These are phyloP conservation scores for Calyptommatus sinebrachiatus DNA, from an alignment of 2,113 vertebrate species.

Conservation along the genomic window DNA sequence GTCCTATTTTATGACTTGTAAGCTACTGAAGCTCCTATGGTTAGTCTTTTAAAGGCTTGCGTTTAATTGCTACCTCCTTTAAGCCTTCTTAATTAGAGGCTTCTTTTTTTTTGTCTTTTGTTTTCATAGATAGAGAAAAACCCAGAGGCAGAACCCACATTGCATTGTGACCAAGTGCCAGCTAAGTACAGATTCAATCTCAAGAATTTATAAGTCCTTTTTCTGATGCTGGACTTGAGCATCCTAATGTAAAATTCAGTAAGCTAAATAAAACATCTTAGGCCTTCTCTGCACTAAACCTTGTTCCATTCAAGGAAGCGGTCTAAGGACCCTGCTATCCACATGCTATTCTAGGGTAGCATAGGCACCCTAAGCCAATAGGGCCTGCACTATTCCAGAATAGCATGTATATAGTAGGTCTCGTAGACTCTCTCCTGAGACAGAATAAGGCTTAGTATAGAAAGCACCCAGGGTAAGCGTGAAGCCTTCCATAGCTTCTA, in stretches of 20 bases:
- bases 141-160: constrained; percentile 39
- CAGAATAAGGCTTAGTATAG: too few species aligned
- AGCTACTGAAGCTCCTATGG: constrained; percentile 18
- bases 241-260: constrained; percentile 52
- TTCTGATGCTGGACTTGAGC: constrained; percentile 42
- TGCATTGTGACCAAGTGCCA: constrained; percentile 47
- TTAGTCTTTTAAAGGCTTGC: constrained; percentile 19
- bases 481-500: too few species aligned
- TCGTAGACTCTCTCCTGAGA: too few species aligned
- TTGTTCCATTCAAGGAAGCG: too few species aligned
- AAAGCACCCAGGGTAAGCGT: too few species aligned
- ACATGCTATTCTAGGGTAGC: too few species aligned
- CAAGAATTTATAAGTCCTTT: constrained; percentile 23
- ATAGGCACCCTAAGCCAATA: too few species aligned
- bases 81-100: constrained; percentile 47
- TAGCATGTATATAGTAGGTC: too few species aligned
- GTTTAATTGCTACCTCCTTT: constrained; percentile 35
- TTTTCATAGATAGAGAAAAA: constrained; percentile 5
- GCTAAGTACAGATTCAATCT: constrained; percentile 27
- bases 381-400: too few species aligned
- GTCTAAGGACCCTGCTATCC: too few species aligned
- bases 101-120: constrained; percentile 39
- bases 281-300: neutral
- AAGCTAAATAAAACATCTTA: constrained; percentile 48
- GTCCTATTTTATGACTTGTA: neutral